Percentiles rank a stretch among this genome's conserved stretches.
phyloP scores from a whole-genome alignment of 2,797 vertebrate genomes.

The Parauchenoglanis ngamensis region DNA sequence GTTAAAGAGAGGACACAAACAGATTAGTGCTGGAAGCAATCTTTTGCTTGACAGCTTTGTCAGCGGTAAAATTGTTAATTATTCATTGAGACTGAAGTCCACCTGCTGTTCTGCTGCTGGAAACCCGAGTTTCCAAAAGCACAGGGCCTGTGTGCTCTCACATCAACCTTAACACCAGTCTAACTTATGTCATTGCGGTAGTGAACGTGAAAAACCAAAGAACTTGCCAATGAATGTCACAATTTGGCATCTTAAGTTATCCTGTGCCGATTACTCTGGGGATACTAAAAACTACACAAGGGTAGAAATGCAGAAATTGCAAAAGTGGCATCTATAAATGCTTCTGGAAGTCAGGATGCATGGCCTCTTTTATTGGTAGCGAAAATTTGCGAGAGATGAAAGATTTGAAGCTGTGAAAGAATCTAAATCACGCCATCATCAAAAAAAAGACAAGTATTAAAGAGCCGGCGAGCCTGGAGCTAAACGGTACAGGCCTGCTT shows the following conservation, averaged over 20 bases:
- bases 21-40: conserved; percentile 9
- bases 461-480: conserved; percentile 39
- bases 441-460: conserved; percentile 37
- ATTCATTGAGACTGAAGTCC: conserved; percentile 4
- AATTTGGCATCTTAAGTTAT: conserved; percentile 14
- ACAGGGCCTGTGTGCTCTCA: neutral
- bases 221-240: conserved; percentile 11
- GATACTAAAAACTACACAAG: neutral
- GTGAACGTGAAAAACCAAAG: neutral
- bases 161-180: neutral
- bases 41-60: conserved; percentile 8
- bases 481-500: conserved; percentile 47
- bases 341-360: conserved; percentile 25
- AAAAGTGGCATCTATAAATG: conserved; percentile 27
- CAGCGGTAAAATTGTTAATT: conserved; percentile 24
- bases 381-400: conserved; percentile 23
- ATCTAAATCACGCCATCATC: conserved; percentile 22
- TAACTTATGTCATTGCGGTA: neutral
- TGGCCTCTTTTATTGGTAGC: conserved; percentile 16
- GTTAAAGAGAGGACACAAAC: neutral
- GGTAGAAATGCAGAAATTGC: neutral
- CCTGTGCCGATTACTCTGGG: neutral
- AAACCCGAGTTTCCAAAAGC: neutral
- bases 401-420: conserved; percentile 20
- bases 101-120: neutral